Evolutionary conservation across 1,140 invertebrate species (phyloP), one percentile per base, ranked within the genome.

Genomic region (Anagrus nilaparvatae): DNA sequence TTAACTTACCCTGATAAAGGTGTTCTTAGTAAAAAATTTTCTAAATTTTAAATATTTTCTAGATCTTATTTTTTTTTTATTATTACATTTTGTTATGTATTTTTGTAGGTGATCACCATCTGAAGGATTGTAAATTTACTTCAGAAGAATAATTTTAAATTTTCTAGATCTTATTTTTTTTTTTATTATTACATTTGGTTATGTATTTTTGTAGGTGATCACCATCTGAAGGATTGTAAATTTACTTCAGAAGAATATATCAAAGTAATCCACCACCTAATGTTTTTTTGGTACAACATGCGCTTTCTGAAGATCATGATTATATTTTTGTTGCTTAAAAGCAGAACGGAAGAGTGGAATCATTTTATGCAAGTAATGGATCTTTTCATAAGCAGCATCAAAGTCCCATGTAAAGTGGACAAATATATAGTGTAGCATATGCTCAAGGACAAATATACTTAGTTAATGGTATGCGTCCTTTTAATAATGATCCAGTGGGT

Each of bases 241-340:
- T 47, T 47, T 39, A 24, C 34, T 23, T 39, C 40, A 4, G 40
- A 42, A 27, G 45, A 47, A 13, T 47, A 47, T 42, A 40, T 31
- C n/a, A 31, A 6, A 42, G 30, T 14, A 13, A 58, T 28, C 58
- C 66, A 8, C 63, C 70, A 1, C 61, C 65, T 18, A 80, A 81
- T 56, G 65, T 72, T 17, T 78, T 93, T 50, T 67, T 65, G 16
- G 70, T 93, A 29, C 90, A 89, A 3, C 92, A 96, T 69, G 82
- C 86, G 4, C 64, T 96, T 12, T 76, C 81, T 0, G 81, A 86
- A 51, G 79, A 85, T 19, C 66, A 76, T 36, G 75, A 79, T 24
- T 63, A 81, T 16, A 52, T 97, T 16, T 93, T 86, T 63, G 84
- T 88, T 7, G 92, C 93, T 2, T 91, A 97, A 67, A 70, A 93